Evolutionary conservation across 2,797 vertebrate genomes (phyloP), one percentile per base, ranked within the genome.

Genomic region (Paratrypauchen microcephalus): DNA sequence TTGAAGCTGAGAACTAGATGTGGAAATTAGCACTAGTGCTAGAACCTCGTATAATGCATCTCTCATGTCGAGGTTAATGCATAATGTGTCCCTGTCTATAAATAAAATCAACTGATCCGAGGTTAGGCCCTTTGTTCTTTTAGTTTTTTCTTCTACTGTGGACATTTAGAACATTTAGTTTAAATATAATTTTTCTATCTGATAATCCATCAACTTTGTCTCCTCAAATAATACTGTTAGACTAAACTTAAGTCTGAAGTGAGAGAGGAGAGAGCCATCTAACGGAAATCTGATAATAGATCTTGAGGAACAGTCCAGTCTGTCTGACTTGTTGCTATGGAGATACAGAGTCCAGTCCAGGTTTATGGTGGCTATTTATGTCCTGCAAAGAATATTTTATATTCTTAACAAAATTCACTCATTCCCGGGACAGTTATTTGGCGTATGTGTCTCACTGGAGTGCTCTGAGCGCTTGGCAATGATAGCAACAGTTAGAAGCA

Each of bases 271-370:
- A 21, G 28, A 65, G 68, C 73, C 65, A 66, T 69, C 55, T 26
- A 26, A n/a, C n/a, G n/a, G n/a, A 86, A 82, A 85, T 83, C 73
- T 83, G 80, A 88, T 78, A 75, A 85, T 55, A 78, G 39, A 75
- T 76, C 72, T 65, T 76, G 79, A 81, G 76, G 69, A 75, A 75
- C 47, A 74, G 73, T 64, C 76, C 57, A 66, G 74, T 72, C 12
- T 55, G 21, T 55, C 52, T 3, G 3, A 55, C 21, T 23, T 55
- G 52, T 55, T 55, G 52, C 52, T 55, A 55, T 55, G 52, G 52
- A 55, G 52, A 55, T 55, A 23, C 52, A 23, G 52, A 23, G 52
- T 55, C 75, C 57, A 68, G 74, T 72, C 12, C 54, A 41, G 72
- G 56, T 32, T 76, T 59, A 39, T 0, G 5, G 50, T 41, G 72